Conservation (phyloP, 2,888 invertebrate genomes). For the Cancer borealis region DNA sequence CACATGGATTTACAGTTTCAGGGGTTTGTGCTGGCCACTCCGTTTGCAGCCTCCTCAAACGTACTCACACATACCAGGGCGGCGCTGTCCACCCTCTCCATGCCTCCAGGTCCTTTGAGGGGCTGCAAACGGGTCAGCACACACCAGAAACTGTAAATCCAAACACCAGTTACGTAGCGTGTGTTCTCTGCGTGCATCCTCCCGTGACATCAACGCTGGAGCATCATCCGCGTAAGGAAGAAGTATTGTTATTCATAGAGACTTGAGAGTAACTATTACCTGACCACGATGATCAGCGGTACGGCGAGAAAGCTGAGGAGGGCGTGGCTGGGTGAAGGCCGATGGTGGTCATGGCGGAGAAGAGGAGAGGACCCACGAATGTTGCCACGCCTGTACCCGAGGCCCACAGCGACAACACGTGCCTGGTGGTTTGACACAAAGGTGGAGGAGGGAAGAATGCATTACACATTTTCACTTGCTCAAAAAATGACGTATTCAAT, state of each 20-base stretch:
- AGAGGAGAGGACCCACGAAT: constrained; percentile 71
- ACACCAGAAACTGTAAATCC: constrained; percentile 37
- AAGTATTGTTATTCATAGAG: not conserved
- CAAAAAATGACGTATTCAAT: too few relatives aligned
- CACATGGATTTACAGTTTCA: constrained; percentile 49
- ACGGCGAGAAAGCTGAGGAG: constrained; percentile 68
- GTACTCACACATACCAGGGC: not conserved
- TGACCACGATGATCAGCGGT: constrained; percentile 62
- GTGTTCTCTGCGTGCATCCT: not conserved
- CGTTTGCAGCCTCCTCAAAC: constrained; percentile 43
- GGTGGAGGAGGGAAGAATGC: not conserved
- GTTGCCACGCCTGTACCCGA: constrained; percentile 74
- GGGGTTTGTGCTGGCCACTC: too few relatives aligned
- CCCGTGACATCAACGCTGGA: not conserved
- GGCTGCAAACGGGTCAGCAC: constrained; percentile 36
- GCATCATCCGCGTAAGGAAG: not conserved
- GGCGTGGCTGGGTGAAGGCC: constrained; percentile 61
- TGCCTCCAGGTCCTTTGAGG: not conserved
- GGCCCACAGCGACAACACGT: constrained; percentile 70
- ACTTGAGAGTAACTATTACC: constrained; percentile 35
- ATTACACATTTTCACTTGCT: not conserved
- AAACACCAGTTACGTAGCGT: not conserved
- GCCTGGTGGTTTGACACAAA: not conserved
- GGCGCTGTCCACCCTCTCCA: not conserved
- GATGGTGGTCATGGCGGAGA: constrained; percentile 59